Conservation (phyloP, 1,140 invertebrate genomes). For the Argopecten irradians region DNA sequence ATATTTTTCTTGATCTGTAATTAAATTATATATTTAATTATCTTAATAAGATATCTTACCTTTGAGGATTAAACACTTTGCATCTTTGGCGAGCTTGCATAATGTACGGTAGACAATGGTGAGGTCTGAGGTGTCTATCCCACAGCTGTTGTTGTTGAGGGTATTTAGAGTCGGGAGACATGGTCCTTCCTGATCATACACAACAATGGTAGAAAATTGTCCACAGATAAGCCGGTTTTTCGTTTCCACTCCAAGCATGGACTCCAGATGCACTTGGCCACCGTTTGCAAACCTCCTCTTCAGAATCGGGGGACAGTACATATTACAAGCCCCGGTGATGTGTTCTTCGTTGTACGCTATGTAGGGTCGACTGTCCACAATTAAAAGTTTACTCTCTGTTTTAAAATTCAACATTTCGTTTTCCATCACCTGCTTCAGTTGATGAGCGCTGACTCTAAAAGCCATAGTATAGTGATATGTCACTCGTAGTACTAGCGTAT, state of each 20-base stretch:
- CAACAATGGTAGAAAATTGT: conserved; percentile 36
- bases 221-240: conserved; percentile 42
- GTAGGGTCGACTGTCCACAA: conserved; percentile 75
- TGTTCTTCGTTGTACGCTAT: conserved; percentile 74
- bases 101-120: neutral
- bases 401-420: conserved; percentile 1
- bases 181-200: conserved; percentile 39
- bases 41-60: neutral
- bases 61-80: neutral
- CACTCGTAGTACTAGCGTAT: neutral
- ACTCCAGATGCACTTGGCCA: conserved; percentile 45
- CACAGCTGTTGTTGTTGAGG: neutral
- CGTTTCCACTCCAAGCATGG: conserved; percentile 42
- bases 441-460: neutral
- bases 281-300: conserved; percentile 70
- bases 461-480: neutral
- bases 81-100: conserved; percentile 20
- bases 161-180: neutral
- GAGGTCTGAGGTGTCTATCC: neutral
- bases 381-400: conserved; percentile 1
- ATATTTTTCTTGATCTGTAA: neutral
- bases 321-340: conserved; percentile 72
- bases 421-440: conserved; percentile 15
- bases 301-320: conserved; percentile 76
- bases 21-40: neutral